These are phyloP conservation scores for Discoglossus pictus DNA, from an alignment of 2,797 vertebrate genomes.

Conservation along the genomic window DNA sequence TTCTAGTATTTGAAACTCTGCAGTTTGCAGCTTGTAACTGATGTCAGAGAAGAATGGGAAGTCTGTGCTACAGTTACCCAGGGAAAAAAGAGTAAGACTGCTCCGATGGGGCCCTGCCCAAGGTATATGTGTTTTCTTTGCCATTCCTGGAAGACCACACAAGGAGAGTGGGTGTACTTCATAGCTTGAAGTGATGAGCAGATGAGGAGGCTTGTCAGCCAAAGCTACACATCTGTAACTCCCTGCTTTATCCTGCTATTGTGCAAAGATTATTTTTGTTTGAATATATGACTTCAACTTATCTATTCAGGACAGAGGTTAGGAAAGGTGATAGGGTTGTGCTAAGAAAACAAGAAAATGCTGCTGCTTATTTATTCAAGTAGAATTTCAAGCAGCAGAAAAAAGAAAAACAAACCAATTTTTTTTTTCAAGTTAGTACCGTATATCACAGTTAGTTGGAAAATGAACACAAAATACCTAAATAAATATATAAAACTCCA, in stretches of 20 bases:
- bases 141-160: slow-evolving; percentile 87
- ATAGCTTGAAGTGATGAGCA: slow-evolving; percentile 80
- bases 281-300: slow-evolving; percentile 49
- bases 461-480: too few relatives aligned
- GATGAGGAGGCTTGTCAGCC: slow-evolving; percentile 70
- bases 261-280: background rate
- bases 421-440: too few relatives aligned
- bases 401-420: too few relatives aligned
- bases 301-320: slow-evolving; percentile 47
- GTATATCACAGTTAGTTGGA: too few relatives aligned
- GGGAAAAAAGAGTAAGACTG: slow-evolving; percentile 65
- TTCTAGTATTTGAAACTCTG: slow-evolving; percentile 54
- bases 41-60: slow-evolving; percentile 64
- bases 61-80: slow-evolving; percentile 74
- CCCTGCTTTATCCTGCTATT: slow-evolving; percentile 34
- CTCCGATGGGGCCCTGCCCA: slow-evolving; percentile 75
- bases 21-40: slow-evolving; percentile 53
- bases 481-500: too few relatives aligned
- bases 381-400: too few relatives aligned
- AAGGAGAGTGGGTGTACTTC: slow-evolving; percentile 73
- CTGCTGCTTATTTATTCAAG: too few relatives aligned
- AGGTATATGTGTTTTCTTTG: slow-evolving; percentile 75
- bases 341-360: slow-evolving; percentile 28
- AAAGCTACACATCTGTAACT: slow-evolving; percentile 67
- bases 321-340: slow-evolving; percentile 45